These are phyloP conservation scores for Ips typographus DNA, from an alignment of 1,140 invertebrate genomes.

Conservation along the genomic window DNA sequence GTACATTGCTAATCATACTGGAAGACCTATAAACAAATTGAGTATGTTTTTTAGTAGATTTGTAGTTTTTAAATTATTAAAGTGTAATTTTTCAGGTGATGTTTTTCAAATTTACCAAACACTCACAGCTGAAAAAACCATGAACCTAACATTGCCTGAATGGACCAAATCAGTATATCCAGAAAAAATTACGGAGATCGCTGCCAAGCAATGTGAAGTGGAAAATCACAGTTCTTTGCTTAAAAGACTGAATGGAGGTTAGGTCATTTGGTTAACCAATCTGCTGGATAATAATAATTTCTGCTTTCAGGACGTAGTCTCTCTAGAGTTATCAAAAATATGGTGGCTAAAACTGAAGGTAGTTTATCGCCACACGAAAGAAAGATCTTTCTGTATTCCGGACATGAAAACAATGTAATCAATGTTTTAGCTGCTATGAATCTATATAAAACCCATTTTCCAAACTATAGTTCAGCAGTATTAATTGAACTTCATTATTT, in stretches of 20 bases:
- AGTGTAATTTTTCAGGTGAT: slow-evolving; percentile 24
- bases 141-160: slow-evolving; percentile 47
- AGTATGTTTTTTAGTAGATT: slow-evolving; percentile 9
- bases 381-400: slow-evolving; percentile 58
- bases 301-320: slow-evolving; percentile 43
- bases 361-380: slow-evolving; percentile 23
- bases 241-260: slow-evolving; percentile 47
- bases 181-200: slow-evolving; percentile 36
- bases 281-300: not conserved
- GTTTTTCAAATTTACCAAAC: slow-evolving; percentile 47
- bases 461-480: slow-evolving; percentile 50
- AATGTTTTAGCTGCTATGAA: slow-evolving; percentile 60
- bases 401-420: slow-evolving; percentile 71
- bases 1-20: slow-evolving; percentile 42
- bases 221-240: slow-evolving; percentile 45
- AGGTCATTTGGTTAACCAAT: not conserved
- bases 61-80: not conserved
- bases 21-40: slow-evolving; percentile 35
- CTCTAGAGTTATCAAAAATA: slow-evolving; percentile 40
- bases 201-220: slow-evolving; percentile 41
- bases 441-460: slow-evolving; percentile 58
- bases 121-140: slow-evolving; percentile 42
- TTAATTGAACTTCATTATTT: slow-evolving; percentile 52
- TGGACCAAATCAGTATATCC: slow-evolving; percentile 47
- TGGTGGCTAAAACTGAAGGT: slow-evolving; percentile 30